Evolutionary conservation across 2,113 vertebrate species (phyloP), one percentile per base, ranked within the genome.

Genomic region (Sphyrna mokarran): DNA sequence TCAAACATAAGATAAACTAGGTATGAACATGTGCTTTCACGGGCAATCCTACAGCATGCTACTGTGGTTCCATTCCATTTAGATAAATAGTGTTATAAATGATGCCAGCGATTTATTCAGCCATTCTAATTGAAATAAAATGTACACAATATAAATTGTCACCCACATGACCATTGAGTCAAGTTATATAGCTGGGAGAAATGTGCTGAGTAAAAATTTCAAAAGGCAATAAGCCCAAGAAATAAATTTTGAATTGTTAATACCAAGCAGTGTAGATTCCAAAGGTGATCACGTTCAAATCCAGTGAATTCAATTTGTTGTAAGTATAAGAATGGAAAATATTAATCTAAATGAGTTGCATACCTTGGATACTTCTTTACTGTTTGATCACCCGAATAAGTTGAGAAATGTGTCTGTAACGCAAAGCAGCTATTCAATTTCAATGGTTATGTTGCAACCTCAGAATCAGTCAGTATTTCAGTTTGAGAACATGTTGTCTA

Each of bases 71-170:
- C 68, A 54, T 95, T 95, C 93, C 93, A 72, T 95, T 95, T 95
- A 72, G 93, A 95, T 95, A 95, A 69, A 40, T 95, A 29, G 93
- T 69, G 93, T 95, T 70, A 70, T 72, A 95, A 95, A 95, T 29
- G 20, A 72, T 72, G 43, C 37, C 37, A 72, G 22, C 72, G 68
- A 95, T 95, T 95, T 95, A 95, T 70, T 95, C 68, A 95, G 68
- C 48, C 66, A 72, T 72, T 95, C 70, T 68, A 58, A 72, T 72
- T 95, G 20, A 72, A 95, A 95, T 95, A 72, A 43, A 95, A 95
- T 33, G 93, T 95, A n/a, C 40, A 72, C 40, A 26, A 95, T 95
- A 26, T 43, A 48, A 95, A 70, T 72, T 95, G 69, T 23, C 68
- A 72, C 68, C 86, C 40, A 16, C 40, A 48, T 72, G 37, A 68